These are phyloP conservation scores for Pemphigus obesinymphae DNA, from an alignment of 1,140 invertebrate genomes.

Conservation along the genomic window DNA sequence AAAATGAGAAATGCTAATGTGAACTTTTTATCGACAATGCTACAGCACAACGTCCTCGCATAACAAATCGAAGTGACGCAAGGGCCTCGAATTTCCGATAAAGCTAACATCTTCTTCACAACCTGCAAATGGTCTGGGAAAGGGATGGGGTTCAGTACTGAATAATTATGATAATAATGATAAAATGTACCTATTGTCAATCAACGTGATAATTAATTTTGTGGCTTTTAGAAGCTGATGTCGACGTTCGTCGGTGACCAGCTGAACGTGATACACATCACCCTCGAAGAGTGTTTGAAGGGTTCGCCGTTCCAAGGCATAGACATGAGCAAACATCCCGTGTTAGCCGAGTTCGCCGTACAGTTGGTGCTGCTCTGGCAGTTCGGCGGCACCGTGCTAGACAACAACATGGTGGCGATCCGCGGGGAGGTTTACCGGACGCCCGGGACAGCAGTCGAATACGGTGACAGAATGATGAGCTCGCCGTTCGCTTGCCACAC, in stretches of 20 bases:
- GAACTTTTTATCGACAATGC: too few species aligned
- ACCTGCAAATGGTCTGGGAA: too few species aligned
- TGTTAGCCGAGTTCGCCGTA: neutral
- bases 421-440: neutral
- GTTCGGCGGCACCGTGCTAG: slow-evolving; percentile 19
- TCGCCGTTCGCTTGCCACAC: slow-evolving; percentile 9
- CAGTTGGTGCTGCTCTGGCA: neutral
- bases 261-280: neutral
- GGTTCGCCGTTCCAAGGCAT: slow-evolving; percentile 1
- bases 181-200: too few species aligned
- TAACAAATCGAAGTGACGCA: too few species aligned
- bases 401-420: neutral
- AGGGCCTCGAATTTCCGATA: too few species aligned
- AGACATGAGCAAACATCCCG: neutral
- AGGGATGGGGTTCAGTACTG: too few species aligned
- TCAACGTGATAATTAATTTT: too few species aligned
- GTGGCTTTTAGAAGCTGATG: too few species aligned
- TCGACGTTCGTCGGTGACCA: neutral
- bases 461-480: neutral
- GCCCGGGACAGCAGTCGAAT: neutral
- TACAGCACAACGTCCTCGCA: too few species aligned
- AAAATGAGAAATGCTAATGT: too few species aligned
- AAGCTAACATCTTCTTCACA: too few species aligned
- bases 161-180: too few species aligned
- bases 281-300: neutral